Percentiles rank a stretch among this genome's conserved stretches.
Conservation (phyloP, 2,888 invertebrate genomes). For the Heteropelma amictum region DNA sequence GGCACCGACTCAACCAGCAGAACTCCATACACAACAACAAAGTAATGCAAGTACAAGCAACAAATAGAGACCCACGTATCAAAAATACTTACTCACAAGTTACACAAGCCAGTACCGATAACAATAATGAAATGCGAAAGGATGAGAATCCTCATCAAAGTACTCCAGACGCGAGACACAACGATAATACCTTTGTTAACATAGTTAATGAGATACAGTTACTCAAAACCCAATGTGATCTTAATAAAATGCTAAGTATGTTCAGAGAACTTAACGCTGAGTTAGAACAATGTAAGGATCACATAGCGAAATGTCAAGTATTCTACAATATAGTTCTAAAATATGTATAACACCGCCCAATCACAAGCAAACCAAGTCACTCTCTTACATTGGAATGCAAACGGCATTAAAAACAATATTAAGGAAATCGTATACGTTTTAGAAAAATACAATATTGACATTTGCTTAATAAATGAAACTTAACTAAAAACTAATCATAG, state of each 20-base stretch:
- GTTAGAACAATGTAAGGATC: background rate
- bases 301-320: background rate
- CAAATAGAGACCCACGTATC: no score
- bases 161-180: no score
- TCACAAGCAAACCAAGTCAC: background rate
- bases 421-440: background rate
- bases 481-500: background rate
- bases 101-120: no score
- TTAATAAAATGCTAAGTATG: constrained; percentile 14
- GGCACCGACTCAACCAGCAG: no score
- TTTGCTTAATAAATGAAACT: constrained; percentile 4
- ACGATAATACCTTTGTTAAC: background rate
- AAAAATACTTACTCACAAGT: no score
- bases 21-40: no score
- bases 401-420: background rate
- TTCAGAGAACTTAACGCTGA: constrained; percentile 6
- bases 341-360: background rate
- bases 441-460: background rate
- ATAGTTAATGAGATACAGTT: background rate
- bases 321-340: background rate
- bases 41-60: no score
- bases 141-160: no score
- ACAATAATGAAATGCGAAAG: no score
- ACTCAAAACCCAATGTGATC: background rate
- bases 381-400: constrained; percentile 21